Evolutionary conservation across 2,113 vertebrate species (phyloP).

Genomic region (Anoplopoma fimbria): DNA sequence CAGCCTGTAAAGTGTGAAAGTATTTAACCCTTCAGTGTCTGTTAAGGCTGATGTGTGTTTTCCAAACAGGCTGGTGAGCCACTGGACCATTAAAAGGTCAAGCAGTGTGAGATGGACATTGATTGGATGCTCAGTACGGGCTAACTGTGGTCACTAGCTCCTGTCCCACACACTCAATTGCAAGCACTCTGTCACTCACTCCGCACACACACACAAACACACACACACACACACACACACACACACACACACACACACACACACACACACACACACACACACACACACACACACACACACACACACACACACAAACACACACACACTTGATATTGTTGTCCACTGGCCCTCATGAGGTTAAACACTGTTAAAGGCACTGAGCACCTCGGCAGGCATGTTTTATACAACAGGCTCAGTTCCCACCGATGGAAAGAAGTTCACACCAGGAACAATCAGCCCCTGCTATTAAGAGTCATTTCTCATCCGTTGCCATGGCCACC

Average conservation of each 20-base stretch:
- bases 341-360: not conserved
- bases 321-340: not conserved
- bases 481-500: conserved; percentile 33
- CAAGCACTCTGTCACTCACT: not conserved
- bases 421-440: conserved; percentile 12
- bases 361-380: conserved; percentile 27
- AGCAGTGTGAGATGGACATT: conserved; percentile 50
- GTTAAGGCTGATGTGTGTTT: conserved; percentile 21
- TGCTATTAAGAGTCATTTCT: not conserved
- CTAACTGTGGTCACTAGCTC: conserved; percentile 50
- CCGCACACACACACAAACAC: conserved; percentile 15
- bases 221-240: not conserved
- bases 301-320: not conserved
- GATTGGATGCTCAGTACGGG: conserved; percentile 47
- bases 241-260: conserved; percentile 11
- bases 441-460: conserved; percentile 21
- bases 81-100: conserved; percentile 53
- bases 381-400: conserved; percentile 17
- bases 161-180: conserved; percentile 52
- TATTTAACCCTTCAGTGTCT: conserved; percentile 52
- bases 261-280: not conserved
- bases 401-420: conserved; percentile 1
- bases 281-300: not conserved
- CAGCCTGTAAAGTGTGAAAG: not conserved
- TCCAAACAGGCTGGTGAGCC: conserved; percentile 25